Evolutionary conservation across 2,888 invertebrate genomes (phyloP), one percentile per base, ranked within the genome.

Genomic region (Euclidia mi): DNA sequence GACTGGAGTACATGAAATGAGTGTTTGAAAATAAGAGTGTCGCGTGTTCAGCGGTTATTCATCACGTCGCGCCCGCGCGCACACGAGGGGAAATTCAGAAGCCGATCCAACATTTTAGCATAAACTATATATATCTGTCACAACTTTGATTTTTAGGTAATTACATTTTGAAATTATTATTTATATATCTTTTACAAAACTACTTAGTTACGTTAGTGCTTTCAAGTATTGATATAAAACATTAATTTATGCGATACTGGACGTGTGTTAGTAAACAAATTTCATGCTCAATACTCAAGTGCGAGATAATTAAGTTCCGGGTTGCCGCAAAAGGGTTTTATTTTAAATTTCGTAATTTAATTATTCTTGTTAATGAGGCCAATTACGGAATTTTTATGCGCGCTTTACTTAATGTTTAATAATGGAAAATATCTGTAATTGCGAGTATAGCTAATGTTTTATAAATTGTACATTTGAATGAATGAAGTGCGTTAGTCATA

Each of bases 41-140:
- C 49, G 67, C 67, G 71, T 70, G 67, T 53, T 17, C 71, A 40
- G 40, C 53, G 37, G 15, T 45, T 50, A 60, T 60, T 47, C 28
- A 35, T 35, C 50, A 46, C 60, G 52, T 58, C n/a, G 29, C 9
- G 29, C n/a, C 29, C 3, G 34, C 34, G 34, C 14, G 1, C 12
- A 3, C 34, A 65, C 51, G 58, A 42, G 6, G 20, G 43, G 17
- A 37, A 10, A 47, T 44, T 52, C 46, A 60, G 55, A 47, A 70
- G 49, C 25, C 47, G 28, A 38, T 50, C 49, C 34, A 49, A 6
- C 7, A 25, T 7, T 25, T 25, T 25, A 25, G 7, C 20, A 25
- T 3, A 25, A 25, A 25, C 6, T 6, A 25, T 25, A 25, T 6
- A 25, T 25, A 25, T 25, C 20, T 25, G 20, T 25, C 20, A 25